Conservation (phyloP, 2,797 vertebrate genomes). For the Holocentrus rufus region DNA sequence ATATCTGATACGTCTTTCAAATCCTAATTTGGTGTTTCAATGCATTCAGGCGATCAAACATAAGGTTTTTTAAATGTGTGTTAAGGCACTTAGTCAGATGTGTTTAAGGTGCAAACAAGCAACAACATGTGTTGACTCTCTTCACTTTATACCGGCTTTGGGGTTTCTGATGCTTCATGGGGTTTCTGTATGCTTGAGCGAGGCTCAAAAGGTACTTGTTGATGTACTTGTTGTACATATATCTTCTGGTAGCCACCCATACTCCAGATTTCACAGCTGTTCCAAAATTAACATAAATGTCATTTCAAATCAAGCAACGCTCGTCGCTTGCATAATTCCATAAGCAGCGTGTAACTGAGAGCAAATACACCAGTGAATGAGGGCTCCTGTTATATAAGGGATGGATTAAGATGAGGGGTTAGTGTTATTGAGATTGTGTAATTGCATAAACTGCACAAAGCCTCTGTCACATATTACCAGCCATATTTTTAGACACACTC, state of each 20-base stretch:
- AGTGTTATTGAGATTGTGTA: conserved; percentile 67
- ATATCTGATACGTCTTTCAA: neutral
- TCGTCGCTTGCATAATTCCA: conserved; percentile 70
- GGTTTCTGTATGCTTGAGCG: neutral
- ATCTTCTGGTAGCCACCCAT: conserved; percentile 25
- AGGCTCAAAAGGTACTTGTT: conserved; percentile 9
- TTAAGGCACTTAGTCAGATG: conserved; percentile 9
- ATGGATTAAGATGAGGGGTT: conserved; percentile 71
- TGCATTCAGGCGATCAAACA: neutral
- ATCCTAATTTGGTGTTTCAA: conserved; percentile 2
- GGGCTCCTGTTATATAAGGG: conserved; percentile 67
- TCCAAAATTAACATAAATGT: conserved; percentile 56
- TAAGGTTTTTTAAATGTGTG: neutral
- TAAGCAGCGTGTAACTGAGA: conserved; percentile 61
- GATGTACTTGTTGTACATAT: conserved; percentile 12
- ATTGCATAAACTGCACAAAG: conserved; percentile 71
- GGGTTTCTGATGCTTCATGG: conserved; percentile 24
- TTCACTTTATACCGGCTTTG: conserved; percentile 11
- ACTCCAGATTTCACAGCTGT: conserved; percentile 52
- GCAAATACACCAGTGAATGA: conserved; percentile 54
- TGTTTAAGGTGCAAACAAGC: conserved; percentile 10
- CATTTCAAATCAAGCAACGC: conserved; percentile 51
- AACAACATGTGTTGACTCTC: neutral
- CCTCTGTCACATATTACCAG: conserved; percentile 61
- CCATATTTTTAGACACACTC: conserved; percentile 67